Percentiles rank a stretch among this genome's conserved stretches.
phyloP scores from a whole-genome alignment of 2,113 vertebrate species.

The Microtus montanus region DNA sequence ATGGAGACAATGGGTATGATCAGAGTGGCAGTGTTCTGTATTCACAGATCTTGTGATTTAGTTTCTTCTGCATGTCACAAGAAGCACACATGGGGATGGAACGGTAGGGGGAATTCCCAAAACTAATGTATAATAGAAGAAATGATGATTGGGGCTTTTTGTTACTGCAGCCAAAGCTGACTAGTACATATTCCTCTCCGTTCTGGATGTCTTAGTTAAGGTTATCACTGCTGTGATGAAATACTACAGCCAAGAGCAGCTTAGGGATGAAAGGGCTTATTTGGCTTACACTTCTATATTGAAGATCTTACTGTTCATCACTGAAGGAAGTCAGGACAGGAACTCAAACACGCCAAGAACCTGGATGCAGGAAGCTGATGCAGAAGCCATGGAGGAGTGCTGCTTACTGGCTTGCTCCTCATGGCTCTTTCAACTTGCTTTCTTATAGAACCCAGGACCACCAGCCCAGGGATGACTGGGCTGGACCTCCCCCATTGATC shows the following conservation, averaged over 20 bases:
- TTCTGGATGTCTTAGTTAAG: background rate
- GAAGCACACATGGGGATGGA: background rate
- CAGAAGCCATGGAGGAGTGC: background rate
- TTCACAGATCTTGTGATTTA: background rate
- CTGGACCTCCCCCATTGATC: background rate
- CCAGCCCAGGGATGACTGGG: background rate
- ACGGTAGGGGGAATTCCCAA: background rate
- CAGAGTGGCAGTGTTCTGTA: background rate
- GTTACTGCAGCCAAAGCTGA: background rate
- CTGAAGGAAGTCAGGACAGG: background rate
- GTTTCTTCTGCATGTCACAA: background rate
- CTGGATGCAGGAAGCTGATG: background rate
- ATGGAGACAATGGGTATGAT: background rate
- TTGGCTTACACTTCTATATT: background rate
- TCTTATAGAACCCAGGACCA: background rate
- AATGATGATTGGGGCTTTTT: background rate
- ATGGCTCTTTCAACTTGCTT: background rate
- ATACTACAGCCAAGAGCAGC: background rate
- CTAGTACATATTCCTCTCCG: background rate
- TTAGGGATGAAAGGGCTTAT: background rate
- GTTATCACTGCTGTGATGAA: background rate
- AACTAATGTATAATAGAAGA: background rate
- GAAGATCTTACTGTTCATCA: background rate
- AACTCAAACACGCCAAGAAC: background rate
- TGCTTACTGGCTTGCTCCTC: background rate